Evolutionary conservation across 1,140 invertebrate genomes (phyloP), one percentile per base, ranked within the genome.

Genomic region (Magallana ariakensis): DNA sequence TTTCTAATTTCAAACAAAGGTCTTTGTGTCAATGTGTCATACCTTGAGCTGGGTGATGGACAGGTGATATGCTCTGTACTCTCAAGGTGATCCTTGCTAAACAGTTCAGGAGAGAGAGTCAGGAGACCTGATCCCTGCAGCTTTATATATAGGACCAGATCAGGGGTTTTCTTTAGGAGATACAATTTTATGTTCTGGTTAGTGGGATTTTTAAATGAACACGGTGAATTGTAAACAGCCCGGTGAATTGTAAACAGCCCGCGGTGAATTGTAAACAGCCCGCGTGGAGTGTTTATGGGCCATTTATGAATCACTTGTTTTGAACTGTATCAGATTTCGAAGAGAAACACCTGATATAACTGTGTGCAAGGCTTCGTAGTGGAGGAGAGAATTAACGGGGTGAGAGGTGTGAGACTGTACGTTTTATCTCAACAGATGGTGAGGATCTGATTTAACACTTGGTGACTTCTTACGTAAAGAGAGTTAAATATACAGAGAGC

Each of bases 131-230:
- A 16, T n/a, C 58, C 15, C 5, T n/a, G n/a, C n/a, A 13, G 9
- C 5, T 60, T 13, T 75, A 5, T 75, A 13, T 22, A 33, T 75
- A 75, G 66, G 6, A 26, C 22, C 66, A 75, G 19, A 75, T 75
- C 66, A 75, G 9, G 66, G 66, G 22, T 75, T 75, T 16, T 75
- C 22, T 75, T 2, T 9, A 2, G 22, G 13, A 6, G 1, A n/a
- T n/a, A 11, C 22, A 26, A 26, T 11, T 26, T 46, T 3, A 75
- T 70, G 26, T 26, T 70, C 62, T 70, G 33, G 33, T 46, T 46
- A 8, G 10, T 75, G 66, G 26, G 66, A 75, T 75, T 75, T 75
- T 75, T 75, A 75, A 75, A 75, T 75, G 13, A 75, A 75, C 66
- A 75, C 2, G 11, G 22, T 75, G 66, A 75, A 19, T 33, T 0